phyloP scores from a whole-genome alignment of 2,888 invertebrate genomes.

The Phragmatobia fuliginosa region DNA sequence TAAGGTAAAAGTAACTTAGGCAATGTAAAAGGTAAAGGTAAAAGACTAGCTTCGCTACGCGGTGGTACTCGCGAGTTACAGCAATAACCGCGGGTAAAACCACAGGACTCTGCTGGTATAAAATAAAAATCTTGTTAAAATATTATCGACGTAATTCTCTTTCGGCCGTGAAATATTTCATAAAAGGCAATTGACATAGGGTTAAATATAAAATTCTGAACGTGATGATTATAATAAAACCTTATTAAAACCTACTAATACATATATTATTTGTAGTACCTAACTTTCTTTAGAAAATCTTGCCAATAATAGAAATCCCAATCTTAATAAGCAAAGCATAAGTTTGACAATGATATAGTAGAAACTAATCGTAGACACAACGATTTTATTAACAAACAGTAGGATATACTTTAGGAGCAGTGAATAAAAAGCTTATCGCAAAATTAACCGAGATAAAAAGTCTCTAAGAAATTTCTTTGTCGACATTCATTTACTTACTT shows the following conservation, averaged over 20 bases:
- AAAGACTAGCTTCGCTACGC: too few relatives aligned
- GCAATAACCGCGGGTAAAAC: too few relatives aligned
- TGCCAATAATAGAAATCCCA: background rate
- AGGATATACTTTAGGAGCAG: background rate
- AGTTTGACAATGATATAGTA: background rate
- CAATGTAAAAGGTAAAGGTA: too few relatives aligned
- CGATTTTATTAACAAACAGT: background rate
- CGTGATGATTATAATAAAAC: background rate
- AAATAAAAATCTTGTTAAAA: background rate
- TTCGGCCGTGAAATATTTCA: background rate
- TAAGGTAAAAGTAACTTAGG: too few relatives aligned
- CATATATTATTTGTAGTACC: background rate
- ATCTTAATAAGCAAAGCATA: too few relatives aligned
- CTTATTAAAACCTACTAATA: background rate
- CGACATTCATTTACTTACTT: slow-evolving; percentile 23
- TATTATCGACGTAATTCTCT: background rate
- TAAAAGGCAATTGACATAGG: background rate
- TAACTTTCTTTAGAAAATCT: background rate
- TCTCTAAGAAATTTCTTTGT: slow-evolving; percentile 23
- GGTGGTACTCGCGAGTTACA: too few relatives aligned
- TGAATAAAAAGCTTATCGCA: background rate
- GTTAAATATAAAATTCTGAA: background rate
- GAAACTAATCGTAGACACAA: background rate
- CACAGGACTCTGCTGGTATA: too few relatives aligned
- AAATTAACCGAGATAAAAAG: slow-evolving; percentile 16